Base-by-base conservation (phyloP, 2,888 invertebrate species). In the Lobophora halterata region DNA sequence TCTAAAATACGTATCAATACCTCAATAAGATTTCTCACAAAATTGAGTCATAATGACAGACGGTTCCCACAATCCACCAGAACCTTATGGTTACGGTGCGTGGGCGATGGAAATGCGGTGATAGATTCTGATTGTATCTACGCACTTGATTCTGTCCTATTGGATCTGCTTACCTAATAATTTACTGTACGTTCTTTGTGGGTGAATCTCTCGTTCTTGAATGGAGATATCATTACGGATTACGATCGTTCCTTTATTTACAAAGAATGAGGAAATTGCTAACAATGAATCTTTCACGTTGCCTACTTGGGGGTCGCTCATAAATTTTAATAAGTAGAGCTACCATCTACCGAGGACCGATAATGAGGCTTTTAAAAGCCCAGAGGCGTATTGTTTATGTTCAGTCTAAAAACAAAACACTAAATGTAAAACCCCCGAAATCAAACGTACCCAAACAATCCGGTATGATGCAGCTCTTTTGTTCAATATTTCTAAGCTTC, bases 401-500 rank as follows among this genome's bases (percentile, higher is more conserved):
- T 34, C 17, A 26, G 18, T 33, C 32, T 13, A 19, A 20, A 38
- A 39, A 42, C 35, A 47, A 48, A 46, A 35, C 29, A 9, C 36
- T 24, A 25, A 44, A 41, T 7, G 21, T 29, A 34, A 41, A 41
- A 25, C 34, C 43, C 39, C 44, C 42, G 48, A 37, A 58, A 52
- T 49, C 48, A 46, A 55, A 54, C 50, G 45, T 48, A 52, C 45
- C 37, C 29, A 59, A 61, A 56, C 59, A 57, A 52, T 55, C 55
- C 52, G 51, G 51, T 58, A 61, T 59, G 52, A 48, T 49, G 49
- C 53, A 49, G 40, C 49, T 39, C 51, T 54, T 61, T 59, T 61
- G 58, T 64, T 66, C 67, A 65, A 63, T 71, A 65, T 65, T 62
- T 53, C 63, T 61, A 66, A 67, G 61, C 64, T 58, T 55, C 66